Evolutionary conservation across 2,888 invertebrate species (phyloP), one percentile per base, ranked within the genome.

Genomic region (Sthenelais limicola): DNA sequence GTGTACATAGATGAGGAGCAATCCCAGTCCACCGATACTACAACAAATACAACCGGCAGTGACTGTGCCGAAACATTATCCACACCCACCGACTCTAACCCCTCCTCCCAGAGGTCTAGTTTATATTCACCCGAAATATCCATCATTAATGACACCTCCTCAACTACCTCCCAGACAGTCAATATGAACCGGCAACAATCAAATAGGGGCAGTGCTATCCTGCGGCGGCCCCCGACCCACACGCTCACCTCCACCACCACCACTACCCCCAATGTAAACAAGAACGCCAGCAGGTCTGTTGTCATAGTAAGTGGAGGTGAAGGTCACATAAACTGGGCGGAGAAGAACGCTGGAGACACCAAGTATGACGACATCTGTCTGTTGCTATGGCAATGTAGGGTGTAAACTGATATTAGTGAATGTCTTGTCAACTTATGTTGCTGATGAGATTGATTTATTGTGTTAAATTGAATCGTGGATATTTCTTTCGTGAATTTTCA

Each of bases 291-390:
- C 66, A 84, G 83, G 71, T 82, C 85, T 3, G 80, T 84, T 28
- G 78, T 86, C 52, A 80, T 86, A 4, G 76, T 85, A 0, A 83
- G 82, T 73, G 86, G 86, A 0, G 86, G 86, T 0, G 84, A 85
- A 66, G 85, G 86, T 0, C 84, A 85, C 69, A 80, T 80, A 47
- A 83, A 84, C 75, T 83, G 84, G 82, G 81, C 49, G 26, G 56
- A 73, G 47, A 28, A 38, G 9, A 67, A 70, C 21, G 72, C 74
- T 9, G 54, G 54, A 3, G 75, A 75, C 68, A 56, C 21, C 15
- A 43, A 49, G n/a, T 72, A 75, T 33, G 77, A 78, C 33, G 78
- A 78, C 30, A 56, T 74, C 12, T 76, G 78, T 49, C 72, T 78
- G 26, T 38, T 78, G 33, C 52, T 76, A 12, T 78, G 78, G 78